Base-by-base conservation (phyloP, 2,797 vertebrate species). In the Scomberomorus guttatus region DNA sequence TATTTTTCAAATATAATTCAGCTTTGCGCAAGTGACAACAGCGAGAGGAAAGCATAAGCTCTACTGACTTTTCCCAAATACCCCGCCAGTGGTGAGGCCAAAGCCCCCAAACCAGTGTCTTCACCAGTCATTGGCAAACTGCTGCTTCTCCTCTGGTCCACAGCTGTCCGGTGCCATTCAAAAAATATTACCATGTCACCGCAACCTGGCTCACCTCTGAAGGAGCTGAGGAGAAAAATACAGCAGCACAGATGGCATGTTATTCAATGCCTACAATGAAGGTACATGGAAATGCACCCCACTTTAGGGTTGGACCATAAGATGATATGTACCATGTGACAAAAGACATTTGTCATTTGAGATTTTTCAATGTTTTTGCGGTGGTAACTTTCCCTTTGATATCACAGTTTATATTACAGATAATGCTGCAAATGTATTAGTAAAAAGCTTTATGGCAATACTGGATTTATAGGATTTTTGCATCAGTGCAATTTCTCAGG, bases 41-140 rank as follows among this genome's bases (percentile, higher is more conserved):
- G 90, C 88, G 93, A 96, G 95, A 96, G 95, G 93, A 97, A 96
- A 93, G 85, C 92, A 89, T 46, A 90, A 96, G 96, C 94, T 96
- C 92, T 96, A 99, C 98, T 99, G 97, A 99, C 98, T 99, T 99
- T 98, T 98, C 97, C 97, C 97, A 98, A 98, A 97, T 96, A 99
- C 97, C 98, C 98, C 96, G 91, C 97, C 96, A 97, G 93, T 75
- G 95, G 95, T 93, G 96, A 96, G 97, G 96, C 93, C 93, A 96
- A 93, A 94, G 95, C 94, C 96, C 96, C 96, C 96, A 97, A 95
- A 97, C 94, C 96, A 97, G 95, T 95, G 93, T 95, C 96, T 96
- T 96, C 97, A 95, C 96, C 96, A 96, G 96, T 94, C 97, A 98
- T 94, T 94, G 96, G 96, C 93, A 96, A 96, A 95, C 95, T 93